Base-by-base conservation (phyloP, 2,797 vertebrate genomes). In the Eptatretus atami region DNA sequence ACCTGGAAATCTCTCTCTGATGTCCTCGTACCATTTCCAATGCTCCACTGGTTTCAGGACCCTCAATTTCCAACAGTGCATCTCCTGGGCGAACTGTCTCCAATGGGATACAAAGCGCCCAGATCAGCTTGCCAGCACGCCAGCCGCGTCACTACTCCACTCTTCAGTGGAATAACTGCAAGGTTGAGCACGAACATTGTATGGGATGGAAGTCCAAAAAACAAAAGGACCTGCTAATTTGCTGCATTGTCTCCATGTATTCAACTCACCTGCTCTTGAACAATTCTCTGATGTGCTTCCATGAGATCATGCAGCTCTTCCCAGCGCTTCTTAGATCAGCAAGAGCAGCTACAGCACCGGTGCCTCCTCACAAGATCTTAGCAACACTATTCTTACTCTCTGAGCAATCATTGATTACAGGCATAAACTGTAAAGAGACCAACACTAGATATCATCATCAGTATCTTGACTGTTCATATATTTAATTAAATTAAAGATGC, bases 231-330 rank as follows among this genome's bases (percentile, higher is more conserved):
- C 31, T 44, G 31, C 31, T 5, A 44, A 44, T 44, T 4, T 44
- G 31, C 31, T 44, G 6, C 31, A 44, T 44, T 44, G 31, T 44
- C 31, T 44, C 31, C 31, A 44, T 44, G 31, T 4, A 44, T 12
- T 10, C 9, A n/a, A 15, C 53, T 67, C 72, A 98, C 92, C 81
- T 93, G 86, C 54, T 95, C 86, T 69, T 80, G 79, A 70, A 96
- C 77, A 85, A 95, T 90, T 65, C 95, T 81, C 69, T 96, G 83
- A 72, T 98, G 87, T 71, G 86, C 92, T 74, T 96, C 86, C 81
- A 96, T 84, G 75, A 93, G 80, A 64, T 94, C 78, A 67, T 93
- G 85, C 71, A 98, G 81, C 71, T 95, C 93, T 74, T 96, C 92
- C 88, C 86, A 98, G 24, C 79, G 86, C 69, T 82, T 72, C 76